Conservation (phyloP, 2,797 vertebrate species). For the Pangasius macronema region DNA sequence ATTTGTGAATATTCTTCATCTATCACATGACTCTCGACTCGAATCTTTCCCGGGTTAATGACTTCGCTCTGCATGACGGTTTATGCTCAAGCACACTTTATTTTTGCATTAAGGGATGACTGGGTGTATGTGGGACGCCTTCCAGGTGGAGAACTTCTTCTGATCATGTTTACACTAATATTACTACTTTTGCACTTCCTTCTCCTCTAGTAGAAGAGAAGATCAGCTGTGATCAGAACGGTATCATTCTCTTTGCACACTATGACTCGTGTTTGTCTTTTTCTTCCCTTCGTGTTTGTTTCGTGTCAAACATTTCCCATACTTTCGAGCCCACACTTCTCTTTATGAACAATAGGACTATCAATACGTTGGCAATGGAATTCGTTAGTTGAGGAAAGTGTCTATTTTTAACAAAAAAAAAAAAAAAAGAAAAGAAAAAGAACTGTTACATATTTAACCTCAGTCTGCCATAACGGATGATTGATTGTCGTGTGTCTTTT, state of each 20-base stretch:
- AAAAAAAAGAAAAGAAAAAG: background rate
- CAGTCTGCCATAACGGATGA: constrained; percentile 13
- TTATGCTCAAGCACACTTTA: background rate
- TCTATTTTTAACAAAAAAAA: constrained; percentile 10
- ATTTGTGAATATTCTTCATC: background rate
- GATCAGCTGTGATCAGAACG: background rate
- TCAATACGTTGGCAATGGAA: background rate
- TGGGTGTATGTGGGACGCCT: constrained; percentile 15
- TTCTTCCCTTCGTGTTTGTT: background rate
- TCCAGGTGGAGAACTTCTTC: constrained; percentile 21
- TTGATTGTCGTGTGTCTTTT: constrained; percentile 4
- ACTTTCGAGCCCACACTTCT: background rate
- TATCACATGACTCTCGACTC: background rate
- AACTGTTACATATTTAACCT: constrained; percentile 48
- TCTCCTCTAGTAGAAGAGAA: background rate
- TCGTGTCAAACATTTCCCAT: constrained; percentile 18
- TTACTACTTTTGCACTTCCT: constrained; percentile 22
- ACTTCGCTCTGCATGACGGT: background rate
- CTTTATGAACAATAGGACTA: background rate
- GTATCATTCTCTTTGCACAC: background rate
- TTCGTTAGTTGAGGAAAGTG: background rate
- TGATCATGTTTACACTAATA: constrained; percentile 35
- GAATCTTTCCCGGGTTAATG: background rate
- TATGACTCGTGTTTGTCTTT: background rate
- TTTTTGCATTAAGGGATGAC: background rate